Base-by-base conservation (phyloP, 2,888 invertebrate genomes). In the Disparrhopalites patrizii region DNA sequence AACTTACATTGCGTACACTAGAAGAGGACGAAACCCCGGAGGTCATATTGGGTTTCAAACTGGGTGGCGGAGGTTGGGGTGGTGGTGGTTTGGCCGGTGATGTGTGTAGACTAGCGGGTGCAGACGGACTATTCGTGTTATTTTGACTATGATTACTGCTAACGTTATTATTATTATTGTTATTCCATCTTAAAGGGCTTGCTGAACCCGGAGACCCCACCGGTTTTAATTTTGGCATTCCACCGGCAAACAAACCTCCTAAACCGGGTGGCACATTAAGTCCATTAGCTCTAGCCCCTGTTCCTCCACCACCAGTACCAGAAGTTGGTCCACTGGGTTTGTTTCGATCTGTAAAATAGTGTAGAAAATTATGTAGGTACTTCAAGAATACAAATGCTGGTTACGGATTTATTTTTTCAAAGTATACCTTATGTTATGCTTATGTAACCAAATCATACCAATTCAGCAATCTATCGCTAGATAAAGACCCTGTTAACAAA, bases 141-240 rank as follows among this genome's bases (percentile, higher is more conserved):
- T 36, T 60, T 18, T 57, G 23, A 56, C 43, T 58, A 54, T 58
- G 57, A 50, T 25, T 62, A 50, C 36, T 64, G 33, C 25, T 61
- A 64, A 40, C 56, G 51, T 58, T 67, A 60, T 43, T 69, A 64
- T 40, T 50, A 56, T 61, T 63, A 57, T 68, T 68, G 33, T 79
- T 70, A 81, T 81, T 66, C 50, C 52, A 20, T 77, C 75, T 81
- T 82, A 81, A 77, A 79, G 77, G 71, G 80, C 58, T 30, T 51
- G 36, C 47, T 5, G 36, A 33, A 5, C 25, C 31, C 47, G 55
- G 23, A n/a, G 80, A 77, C 82, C 88, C 88, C 56, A 87, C 87
- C n/a, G 88, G 82, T 77, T 87, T 85, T 69, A 91, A 81, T 78
- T 88, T 89, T 27, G 91, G 91, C 84, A 91, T 89, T 66, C 91